Evolutionary conservation across 2,888 invertebrate species (phyloP).

Genomic region (Muschampia plurimacula): DNA sequence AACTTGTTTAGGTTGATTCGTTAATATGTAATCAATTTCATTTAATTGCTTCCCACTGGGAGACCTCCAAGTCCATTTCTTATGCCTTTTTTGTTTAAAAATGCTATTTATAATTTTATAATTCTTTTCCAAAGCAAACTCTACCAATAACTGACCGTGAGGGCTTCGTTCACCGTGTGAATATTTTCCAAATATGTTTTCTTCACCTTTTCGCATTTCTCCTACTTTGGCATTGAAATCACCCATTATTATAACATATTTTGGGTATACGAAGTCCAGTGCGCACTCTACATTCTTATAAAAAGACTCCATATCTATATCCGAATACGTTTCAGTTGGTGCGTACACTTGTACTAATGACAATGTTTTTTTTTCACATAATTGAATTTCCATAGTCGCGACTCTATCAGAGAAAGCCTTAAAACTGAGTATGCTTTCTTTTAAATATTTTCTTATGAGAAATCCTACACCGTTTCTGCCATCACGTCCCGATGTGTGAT

Average conservation of each 20-base stretch:
- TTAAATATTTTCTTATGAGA: conserved; percentile 43
- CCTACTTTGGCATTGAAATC: background rate
- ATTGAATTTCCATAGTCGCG: conserved; percentile 39
- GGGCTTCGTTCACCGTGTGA: background rate
- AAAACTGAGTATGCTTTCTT: conserved; percentile 39
- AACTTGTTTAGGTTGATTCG: background rate
- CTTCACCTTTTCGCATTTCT: background rate
- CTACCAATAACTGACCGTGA: conserved; percentile 20
- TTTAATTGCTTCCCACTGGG: conserved; percentile 3
- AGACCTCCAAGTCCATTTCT: conserved; percentile 39
- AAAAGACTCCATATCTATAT: background rate
- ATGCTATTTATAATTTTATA: conserved; percentile 26
- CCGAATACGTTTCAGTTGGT: background rate
- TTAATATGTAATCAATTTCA: background rate
- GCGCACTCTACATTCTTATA: background rate
- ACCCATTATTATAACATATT: background rate
- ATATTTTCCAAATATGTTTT: background rate
- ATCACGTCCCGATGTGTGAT: conserved; percentile 37
- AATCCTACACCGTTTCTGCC: conserved; percentile 47
- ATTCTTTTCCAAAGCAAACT: conserved; percentile 30
- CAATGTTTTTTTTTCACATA: conserved; percentile 19
- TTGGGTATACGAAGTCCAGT: background rate
- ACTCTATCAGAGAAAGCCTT: conserved; percentile 45
- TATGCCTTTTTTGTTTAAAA: conserved; percentile 23
- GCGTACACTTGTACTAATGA: conserved; percentile 40